These are phyloP conservation scores for Troides aeacus DNA, from an alignment of 2,888 invertebrate genomes.

Conservation along the genomic window DNA sequence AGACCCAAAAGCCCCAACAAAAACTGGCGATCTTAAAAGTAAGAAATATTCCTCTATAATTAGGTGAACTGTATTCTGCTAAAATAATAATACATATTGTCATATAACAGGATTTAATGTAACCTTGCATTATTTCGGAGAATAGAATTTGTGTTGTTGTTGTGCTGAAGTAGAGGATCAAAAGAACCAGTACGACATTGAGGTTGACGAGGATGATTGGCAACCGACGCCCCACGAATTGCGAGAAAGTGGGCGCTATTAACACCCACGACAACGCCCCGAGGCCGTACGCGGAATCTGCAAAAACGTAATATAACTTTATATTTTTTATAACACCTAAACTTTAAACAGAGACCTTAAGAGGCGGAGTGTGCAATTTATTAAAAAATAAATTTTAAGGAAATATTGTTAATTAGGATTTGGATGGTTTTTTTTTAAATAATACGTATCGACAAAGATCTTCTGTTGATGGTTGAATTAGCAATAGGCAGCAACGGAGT, in stretches of 20 bases:
- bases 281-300: constrained; percentile 36
- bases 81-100: constrained; percentile 38
- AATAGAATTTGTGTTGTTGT: constrained; percentile 45
- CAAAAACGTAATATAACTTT: constrained; percentile 14
- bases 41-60: constrained; percentile 51
- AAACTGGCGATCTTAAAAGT: constrained; percentile 51
- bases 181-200: constrained; percentile 40
- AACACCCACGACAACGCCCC: constrained; percentile 40
- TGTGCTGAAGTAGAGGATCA: constrained; percentile 48
- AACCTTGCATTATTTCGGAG: constrained; percentile 48
- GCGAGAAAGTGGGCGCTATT: constrained; percentile 36
- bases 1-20: constrained; percentile 55
- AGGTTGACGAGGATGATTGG: constrained; percentile 31
- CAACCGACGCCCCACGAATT: constrained; percentile 40
- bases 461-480: too few relatives aligned
- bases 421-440: too few relatives aligned
- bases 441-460: too few relatives aligned
- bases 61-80: constrained; percentile 50
- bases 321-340: too few relatives aligned
- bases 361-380: too few relatives aligned
- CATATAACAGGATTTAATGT: neutral
- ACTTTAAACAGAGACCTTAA: too few relatives aligned
- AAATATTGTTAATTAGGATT: too few relatives aligned
- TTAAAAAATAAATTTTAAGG: too few relatives aligned
- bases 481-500: too few relatives aligned